phyloP scores from a whole-genome alignment of 2,113 vertebrate species.

The Elgaria multicarinata region DNA sequence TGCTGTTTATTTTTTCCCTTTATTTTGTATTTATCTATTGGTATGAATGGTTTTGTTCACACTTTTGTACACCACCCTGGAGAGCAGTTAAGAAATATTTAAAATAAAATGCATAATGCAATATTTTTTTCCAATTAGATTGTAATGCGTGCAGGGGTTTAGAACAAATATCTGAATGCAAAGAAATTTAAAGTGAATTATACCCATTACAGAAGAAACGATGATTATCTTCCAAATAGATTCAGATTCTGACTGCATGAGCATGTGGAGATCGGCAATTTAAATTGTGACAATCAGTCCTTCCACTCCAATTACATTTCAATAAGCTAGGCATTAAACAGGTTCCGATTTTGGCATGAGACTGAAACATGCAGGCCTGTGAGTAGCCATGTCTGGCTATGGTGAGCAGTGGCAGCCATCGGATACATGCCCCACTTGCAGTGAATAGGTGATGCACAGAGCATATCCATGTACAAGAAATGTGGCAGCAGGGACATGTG shows the following conservation, averaged over 20 bases:
- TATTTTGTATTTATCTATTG: background rate
- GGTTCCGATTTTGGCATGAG: background rate
- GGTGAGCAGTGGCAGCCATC: background rate
- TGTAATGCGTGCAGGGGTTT: background rate
- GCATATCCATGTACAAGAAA: background rate
- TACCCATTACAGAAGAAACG: slow-evolving; percentile 2
- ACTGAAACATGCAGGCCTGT: background rate
- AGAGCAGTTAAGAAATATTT: background rate
- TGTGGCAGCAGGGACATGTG: background rate
- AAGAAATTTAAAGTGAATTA: background rate
- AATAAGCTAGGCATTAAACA: background rate
- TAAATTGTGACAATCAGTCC: background rate
- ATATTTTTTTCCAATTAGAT: background rate
- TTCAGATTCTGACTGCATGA: background rate
- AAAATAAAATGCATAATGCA: background rate
- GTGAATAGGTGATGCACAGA: background rate
- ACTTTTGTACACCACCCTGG: background rate
- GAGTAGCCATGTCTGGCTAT: background rate
- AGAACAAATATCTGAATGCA: background rate
- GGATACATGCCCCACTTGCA: background rate
- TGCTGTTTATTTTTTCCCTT: background rate
- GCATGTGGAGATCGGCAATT: background rate
- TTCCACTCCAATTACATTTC: background rate
- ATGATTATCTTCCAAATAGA: slow-evolving; percentile 18
- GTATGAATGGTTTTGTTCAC: background rate